Percentiles rank a stretch among this genome's conserved stretches.
Conservation (phyloP, 2,888 invertebrate species). For the Biston stratarius region DNA sequence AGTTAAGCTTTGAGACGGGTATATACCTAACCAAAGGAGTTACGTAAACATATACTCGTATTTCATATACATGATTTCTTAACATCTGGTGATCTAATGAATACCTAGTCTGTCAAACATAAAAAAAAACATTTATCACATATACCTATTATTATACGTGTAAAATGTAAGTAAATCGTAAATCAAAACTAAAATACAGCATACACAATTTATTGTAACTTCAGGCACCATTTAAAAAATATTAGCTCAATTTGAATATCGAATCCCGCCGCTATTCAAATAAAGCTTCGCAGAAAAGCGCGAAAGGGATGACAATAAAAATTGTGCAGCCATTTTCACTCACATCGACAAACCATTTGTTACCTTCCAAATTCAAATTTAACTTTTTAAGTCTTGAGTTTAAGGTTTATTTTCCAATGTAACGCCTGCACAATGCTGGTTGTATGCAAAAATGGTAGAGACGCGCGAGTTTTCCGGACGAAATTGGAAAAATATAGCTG, state of each 20-base stretch:
- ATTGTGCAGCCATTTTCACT: conserved; percentile 59
- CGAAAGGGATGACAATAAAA: conserved; percentile 65
- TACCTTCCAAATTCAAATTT: conserved; percentile 21
- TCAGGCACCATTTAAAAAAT: conserved; percentile 38
- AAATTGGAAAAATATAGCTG: conserved; percentile 84
- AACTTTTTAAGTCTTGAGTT: not conserved
- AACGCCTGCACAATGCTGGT: conserved; percentile 33
- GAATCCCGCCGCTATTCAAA: conserved; percentile 48
- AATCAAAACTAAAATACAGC: not conserved
- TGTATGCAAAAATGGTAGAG: conserved; percentile 63
- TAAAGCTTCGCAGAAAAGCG: conserved; percentile 57
- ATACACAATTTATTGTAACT: conserved; percentile 8
- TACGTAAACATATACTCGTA: no score
- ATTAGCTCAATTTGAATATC: conserved; percentile 42
- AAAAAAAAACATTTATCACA: no score
- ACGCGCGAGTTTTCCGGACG: conserved; percentile 73
- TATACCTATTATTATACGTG: no score
- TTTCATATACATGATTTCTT: no score
- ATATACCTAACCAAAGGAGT: no score
- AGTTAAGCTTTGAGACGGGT: no score
- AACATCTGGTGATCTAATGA: no score
- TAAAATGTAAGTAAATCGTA: not conserved
- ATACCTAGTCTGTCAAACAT: no score
- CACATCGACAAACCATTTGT: conserved; percentile 46
- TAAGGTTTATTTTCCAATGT: conserved; percentile 43